Evolutionary conservation across 2,888 invertebrate species (phyloP).

Genomic region (Petrolisthes cinctipes): DNA sequence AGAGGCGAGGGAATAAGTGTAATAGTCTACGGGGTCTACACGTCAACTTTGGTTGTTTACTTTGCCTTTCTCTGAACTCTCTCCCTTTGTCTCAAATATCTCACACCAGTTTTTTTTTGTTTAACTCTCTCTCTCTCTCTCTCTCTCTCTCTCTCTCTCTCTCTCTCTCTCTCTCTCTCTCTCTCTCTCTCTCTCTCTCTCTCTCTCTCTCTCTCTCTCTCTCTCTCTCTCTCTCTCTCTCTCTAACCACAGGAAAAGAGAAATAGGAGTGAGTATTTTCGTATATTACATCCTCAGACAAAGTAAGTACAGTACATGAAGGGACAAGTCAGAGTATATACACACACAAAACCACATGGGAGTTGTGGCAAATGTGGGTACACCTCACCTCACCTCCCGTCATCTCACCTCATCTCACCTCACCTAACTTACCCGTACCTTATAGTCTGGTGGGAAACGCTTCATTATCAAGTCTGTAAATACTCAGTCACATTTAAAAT

Average conservation of each 20-base stretch:
- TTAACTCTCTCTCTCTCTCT: not conserved
- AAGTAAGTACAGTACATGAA: too few relatives aligned
- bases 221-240: conserved; percentile 2
- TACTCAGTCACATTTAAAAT: not conserved
- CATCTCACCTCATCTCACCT: not conserved
- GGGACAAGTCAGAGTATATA: too few relatives aligned
- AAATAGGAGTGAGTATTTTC: too few relatives aligned
- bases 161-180: not conserved
- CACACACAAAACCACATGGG: too few relatives aligned
- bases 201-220: not conserved
- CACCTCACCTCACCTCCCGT: not conserved
- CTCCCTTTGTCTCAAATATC: not conserved
- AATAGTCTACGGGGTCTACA: too few relatives aligned
- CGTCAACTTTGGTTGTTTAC: not conserved
- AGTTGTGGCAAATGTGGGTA: too few relatives aligned
- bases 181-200: not conserved
- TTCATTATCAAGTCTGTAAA: too few relatives aligned
- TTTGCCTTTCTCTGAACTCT: not conserved
- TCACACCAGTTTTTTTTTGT: not conserved
- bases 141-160: conserved; percentile 14
- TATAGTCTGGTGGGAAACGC: too few relatives aligned
- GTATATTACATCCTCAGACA: too few relatives aligned
- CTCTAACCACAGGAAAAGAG: not conserved
- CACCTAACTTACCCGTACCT: not conserved
- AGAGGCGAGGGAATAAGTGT: not conserved